Evolutionary conservation across 92 coral and sea anemone genomes (phyloP).

Genomic region (Palythoa heliodiscus): DNA sequence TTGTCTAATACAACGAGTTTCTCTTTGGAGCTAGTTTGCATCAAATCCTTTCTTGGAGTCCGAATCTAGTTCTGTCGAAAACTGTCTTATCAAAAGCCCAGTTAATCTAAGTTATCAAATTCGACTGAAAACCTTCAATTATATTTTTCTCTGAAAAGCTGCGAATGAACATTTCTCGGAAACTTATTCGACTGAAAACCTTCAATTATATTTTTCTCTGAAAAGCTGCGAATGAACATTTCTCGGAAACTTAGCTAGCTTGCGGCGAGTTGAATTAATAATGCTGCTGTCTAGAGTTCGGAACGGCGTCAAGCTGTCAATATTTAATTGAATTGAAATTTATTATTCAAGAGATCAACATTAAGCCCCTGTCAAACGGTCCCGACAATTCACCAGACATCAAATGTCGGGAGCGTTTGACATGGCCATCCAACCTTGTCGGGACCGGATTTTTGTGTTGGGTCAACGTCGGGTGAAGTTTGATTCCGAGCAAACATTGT

Average conservation of each 20-base stretch:
- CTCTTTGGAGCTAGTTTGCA: slow-evolving; percentile 5
- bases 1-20: not conserved
- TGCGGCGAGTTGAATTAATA: not conserved
- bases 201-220: not conserved
- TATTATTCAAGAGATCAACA: no score
- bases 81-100: not conserved
- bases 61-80: not conserved
- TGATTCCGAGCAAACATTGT: no score
- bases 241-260: not conserved
- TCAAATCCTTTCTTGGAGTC: not conserved
- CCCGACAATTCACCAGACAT: no score
- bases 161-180: not conserved
- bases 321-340: no score
- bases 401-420: no score
- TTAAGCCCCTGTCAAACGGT: no score
- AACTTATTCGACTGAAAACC: not conserved
- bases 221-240: not conserved
- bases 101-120: not conserved
- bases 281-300: no score
- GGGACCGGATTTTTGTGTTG: no score
- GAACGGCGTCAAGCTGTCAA: no score
- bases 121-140: not conserved
- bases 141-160: not conserved
- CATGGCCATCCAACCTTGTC: no score
- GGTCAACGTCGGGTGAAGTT: no score